Evolutionary conservation across 2,888 invertebrate genomes (phyloP).

Genomic region (Sericinus montela): DNA sequence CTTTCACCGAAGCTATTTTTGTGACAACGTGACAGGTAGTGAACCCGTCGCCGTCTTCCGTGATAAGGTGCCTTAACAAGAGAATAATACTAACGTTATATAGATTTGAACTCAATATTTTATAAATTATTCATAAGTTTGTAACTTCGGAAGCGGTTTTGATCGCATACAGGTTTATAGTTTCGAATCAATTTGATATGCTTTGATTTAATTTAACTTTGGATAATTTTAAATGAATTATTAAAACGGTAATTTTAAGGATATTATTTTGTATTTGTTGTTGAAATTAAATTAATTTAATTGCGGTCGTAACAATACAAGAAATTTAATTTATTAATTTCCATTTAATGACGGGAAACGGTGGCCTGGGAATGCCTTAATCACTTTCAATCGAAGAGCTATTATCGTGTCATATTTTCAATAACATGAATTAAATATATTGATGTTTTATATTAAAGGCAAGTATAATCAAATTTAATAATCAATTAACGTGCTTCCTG

Average conservation of each 20-base stretch:
- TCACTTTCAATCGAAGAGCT: too few relatives aligned
- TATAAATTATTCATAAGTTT: slow-evolving; percentile 15
- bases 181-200: slow-evolving; percentile 6
- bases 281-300: neutral
- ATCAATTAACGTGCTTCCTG: too few relatives aligned
- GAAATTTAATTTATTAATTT: too few relatives aligned
- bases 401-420: too few relatives aligned
- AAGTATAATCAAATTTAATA: too few relatives aligned
- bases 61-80: slow-evolving; percentile 5
- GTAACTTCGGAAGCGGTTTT: neutral
- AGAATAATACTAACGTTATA: slow-evolving; percentile 4
- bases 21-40: too few relatives aligned
- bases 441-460: too few relatives aligned
- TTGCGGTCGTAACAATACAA: neutral
- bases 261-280: neutral
- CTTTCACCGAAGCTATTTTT: too few relatives aligned
- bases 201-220: slow-evolving; percentile 8
- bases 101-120: slow-evolving; percentile 14
- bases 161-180: slow-evolving; percentile 2
- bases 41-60: too few relatives aligned
- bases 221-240: slow-evolving; percentile 5
- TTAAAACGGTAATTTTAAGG: neutral
- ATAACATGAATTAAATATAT: too few relatives aligned
- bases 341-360: too few relatives aligned
- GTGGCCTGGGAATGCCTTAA: too few relatives aligned